These are phyloP conservation scores for Conus betulinus DNA, from an alignment of 1,140 invertebrate species.

Conservation along the genomic window DNA sequence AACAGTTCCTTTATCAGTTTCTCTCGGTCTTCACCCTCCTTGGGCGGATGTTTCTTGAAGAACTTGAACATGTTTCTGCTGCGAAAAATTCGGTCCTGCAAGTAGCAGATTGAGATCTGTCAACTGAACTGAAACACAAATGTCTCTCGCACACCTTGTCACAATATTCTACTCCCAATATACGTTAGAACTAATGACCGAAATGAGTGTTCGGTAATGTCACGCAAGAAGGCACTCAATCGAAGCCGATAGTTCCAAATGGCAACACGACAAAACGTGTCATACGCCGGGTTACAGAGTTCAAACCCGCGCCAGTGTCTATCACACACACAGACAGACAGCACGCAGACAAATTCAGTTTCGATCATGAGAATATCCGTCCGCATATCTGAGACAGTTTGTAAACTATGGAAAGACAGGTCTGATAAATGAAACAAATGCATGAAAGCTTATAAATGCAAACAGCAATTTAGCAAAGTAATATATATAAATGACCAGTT, in stretches of 20 bases:
- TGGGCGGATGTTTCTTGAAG: constrained; percentile 79
- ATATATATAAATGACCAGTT: too few species aligned
- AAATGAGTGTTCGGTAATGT: neutral
- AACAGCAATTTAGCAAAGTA: too few species aligned
- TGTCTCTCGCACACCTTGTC: neutral
- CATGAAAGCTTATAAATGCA: too few species aligned
- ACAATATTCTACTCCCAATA: neutral
- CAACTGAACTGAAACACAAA: neutral
- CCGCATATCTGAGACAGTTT: neutral
- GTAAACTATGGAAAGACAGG: neutral
- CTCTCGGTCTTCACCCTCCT: constrained; percentile 85
- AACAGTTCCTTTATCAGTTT: constrained; percentile 94
- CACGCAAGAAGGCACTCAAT: neutral
- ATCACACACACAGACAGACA: constrained; percentile 15
- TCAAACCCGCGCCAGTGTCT: constrained; percentile 33
- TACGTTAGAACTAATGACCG: neutral
- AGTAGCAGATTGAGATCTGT: neutral
- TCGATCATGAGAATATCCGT: constrained; percentile 18
- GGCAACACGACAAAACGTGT: constrained; percentile 23
- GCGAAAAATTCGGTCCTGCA: constrained; percentile 16
- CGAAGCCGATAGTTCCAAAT: constrained; percentile 8
- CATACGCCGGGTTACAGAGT: constrained; percentile 22
- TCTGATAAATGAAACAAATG: too few species aligned
- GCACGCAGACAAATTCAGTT: constrained; percentile 10
- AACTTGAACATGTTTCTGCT: constrained; percentile 64